phyloP scores from a whole-genome alignment of 2,797 vertebrate genomes.

The Macrochelys suwanniensis region DNA sequence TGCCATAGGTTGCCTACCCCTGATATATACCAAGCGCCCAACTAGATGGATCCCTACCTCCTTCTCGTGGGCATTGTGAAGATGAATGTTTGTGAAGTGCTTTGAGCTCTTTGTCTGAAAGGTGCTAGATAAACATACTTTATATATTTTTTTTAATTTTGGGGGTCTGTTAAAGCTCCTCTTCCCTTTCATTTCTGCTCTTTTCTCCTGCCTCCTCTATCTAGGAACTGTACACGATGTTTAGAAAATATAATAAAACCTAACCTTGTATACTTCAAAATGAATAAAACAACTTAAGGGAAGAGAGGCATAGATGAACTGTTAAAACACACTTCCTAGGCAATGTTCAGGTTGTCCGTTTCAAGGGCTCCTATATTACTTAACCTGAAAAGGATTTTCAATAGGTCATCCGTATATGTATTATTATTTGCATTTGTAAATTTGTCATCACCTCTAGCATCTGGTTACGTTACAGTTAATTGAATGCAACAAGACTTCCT shows the following conservation, averaged over 20 bases:
- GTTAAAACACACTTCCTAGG: background rate
- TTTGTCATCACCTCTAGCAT: background rate
- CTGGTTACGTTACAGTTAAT: background rate
- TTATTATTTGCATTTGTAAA: background rate
- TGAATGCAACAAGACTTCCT: constrained; percentile 7
- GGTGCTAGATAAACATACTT: no score
- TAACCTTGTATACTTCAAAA: background rate
- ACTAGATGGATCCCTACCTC: no score
- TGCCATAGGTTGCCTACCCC: no score
- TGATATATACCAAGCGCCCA: no score
- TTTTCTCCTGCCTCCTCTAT: no score
- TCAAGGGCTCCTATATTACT: background rate
- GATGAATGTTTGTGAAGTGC: no score
- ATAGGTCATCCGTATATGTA: background rate
- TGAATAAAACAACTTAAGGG: background rate
- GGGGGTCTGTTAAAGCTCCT: no score
- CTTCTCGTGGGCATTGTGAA: no score
- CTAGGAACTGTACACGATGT: background rate
- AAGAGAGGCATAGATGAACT: background rate
- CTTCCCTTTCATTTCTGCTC: no score
- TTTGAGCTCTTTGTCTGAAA: no score
- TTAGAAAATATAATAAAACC: background rate
- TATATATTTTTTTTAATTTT: no score
- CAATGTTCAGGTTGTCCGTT: background rate
- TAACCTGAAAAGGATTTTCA: background rate